Percentiles rank a stretch among this genome's conserved stretches.
Evolutionary conservation across 1,140 invertebrate genomes (phyloP).

Genomic region (Plutomurus gul): DNA sequence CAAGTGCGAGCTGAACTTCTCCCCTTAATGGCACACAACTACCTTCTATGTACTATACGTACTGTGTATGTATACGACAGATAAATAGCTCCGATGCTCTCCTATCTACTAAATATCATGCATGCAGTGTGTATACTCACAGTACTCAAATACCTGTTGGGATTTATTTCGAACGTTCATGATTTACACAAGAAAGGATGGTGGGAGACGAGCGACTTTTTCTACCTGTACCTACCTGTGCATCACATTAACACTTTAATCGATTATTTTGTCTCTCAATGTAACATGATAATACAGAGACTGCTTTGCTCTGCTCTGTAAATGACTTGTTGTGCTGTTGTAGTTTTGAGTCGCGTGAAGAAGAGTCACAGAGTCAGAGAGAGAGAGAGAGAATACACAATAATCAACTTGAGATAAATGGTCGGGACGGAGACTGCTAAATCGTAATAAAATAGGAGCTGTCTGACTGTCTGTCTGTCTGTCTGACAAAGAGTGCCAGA

Average conservation of each 20-base stretch:
- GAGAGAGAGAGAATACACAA: too few relatives aligned
- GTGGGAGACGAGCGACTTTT: too few relatives aligned
- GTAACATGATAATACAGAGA: background rate
- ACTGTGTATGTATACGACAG: too few relatives aligned
- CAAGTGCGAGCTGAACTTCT: background rate
- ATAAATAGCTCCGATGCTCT: too few relatives aligned
- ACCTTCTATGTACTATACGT: too few relatives aligned
- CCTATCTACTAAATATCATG: too few relatives aligned
- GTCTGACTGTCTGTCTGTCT: slow-evolving; percentile 12
- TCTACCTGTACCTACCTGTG: too few relatives aligned
- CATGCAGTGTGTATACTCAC: too few relatives aligned
- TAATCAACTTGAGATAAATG: too few relatives aligned
- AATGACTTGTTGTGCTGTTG: background rate
- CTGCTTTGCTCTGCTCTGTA: background rate
- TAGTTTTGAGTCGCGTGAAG: background rate
- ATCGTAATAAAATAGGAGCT: background rate
- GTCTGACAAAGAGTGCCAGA: background rate
- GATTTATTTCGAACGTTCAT: too few relatives aligned
- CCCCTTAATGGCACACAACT: background rate
- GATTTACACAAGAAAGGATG: too few relatives aligned
- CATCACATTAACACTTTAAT: slow-evolving; percentile 20
- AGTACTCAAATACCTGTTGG: too few relatives aligned
- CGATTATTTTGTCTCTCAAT: background rate
- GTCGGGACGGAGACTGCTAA: background rate
- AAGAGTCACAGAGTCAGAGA: background rate